Evolutionary conservation across 2,797 vertebrate genomes (phyloP).

Genomic region (Hozukius guyotensis): DNA sequence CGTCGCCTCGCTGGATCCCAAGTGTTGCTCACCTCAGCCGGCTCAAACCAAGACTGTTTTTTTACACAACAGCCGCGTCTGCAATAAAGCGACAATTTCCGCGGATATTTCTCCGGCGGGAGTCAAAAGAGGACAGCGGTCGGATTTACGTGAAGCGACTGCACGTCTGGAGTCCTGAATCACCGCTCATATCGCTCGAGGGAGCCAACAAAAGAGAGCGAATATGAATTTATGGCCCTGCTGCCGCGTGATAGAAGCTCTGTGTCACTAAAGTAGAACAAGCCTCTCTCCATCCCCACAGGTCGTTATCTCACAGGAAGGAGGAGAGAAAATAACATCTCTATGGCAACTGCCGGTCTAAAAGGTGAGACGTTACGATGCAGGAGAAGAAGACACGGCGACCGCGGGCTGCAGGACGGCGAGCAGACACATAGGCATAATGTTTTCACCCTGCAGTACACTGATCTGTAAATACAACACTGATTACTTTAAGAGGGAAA

Average conservation of each 20-base stretch:
- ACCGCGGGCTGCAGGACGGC: background rate
- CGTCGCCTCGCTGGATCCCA: slow-evolving; percentile 1
- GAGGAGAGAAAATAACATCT: slow-evolving; percentile 53
- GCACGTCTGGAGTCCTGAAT: background rate
- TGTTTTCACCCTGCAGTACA: background rate
- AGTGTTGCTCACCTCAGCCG: background rate
- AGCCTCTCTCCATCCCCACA: slow-evolving; percentile 34
- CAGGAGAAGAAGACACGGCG: slow-evolving; percentile 4
- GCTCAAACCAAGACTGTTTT: background rate
- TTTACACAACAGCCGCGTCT: background rate
- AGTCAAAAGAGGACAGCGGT: slow-evolving; percentile 25
- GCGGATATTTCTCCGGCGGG: background rate
- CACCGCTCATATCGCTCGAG: background rate
- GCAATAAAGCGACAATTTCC: slow-evolving; percentile 9
- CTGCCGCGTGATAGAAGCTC: slow-evolving; percentile 10
- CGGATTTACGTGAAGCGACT: slow-evolving; percentile 1
- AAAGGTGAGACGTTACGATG: slow-evolving; percentile 42
- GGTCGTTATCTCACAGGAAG: slow-evolving; percentile 42
- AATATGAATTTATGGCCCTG: slow-evolving; percentile 38
- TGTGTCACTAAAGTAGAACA: background rate
- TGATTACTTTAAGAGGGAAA: background rate
- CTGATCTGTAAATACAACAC: background rate
- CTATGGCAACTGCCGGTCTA: slow-evolving; percentile 56
- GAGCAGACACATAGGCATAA: background rate
- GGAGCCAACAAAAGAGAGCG: background rate